Base-by-base conservation (phyloP, 2,113 vertebrate species). In the Tyto alba region DNA sequence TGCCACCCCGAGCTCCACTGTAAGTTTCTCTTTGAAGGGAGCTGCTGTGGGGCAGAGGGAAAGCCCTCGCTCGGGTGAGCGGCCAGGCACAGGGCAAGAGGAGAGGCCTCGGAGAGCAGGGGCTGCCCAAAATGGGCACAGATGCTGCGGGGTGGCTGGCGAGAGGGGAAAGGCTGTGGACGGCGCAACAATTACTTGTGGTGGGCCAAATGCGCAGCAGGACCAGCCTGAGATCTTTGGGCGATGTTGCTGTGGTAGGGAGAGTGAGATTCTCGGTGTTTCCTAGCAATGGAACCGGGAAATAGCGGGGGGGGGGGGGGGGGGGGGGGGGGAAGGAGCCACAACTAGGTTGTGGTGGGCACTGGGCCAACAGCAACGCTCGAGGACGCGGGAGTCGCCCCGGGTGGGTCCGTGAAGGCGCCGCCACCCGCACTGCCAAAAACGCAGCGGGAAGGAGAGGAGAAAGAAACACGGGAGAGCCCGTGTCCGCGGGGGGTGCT, bases 1-100 rank as follows among this genome's bases (percentile, higher is more conserved):
- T 85, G 36, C 40, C 2, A 8, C 41, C 83, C 41, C 0, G 1
- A 8, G 68, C 41, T 62, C 27, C n/a, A 57, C 29, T 17, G 11
- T 13, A 23, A 66, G 36, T 11, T 9, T n/a, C 23, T 38, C 26
- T 67, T 32, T 25, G 12, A 50, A 76, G 27, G 23, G 27, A 50
- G n/a, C 5, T 27, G 75, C 43, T 1, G 1, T 21, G 43, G 21
- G 27, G 23, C 62, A 11, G 10, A 7, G 3, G 45, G 21, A 57
- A 40, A 77, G 26, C 16, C 47, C 9, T 45, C 0, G 0, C 30
- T 40, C 1, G 1, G 25, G 40, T 69, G 50, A 79, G 67, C 3
- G 7, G 34, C 19, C 43, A 4, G 60, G 21, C 27, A 12, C 1
- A 3, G 50, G 47, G 63, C 9, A 15, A 0, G 0, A 73, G 11